Evolutionary conservation across 2,113 vertebrate genomes (phyloP).

Genomic region (cat (Felis catus)): F.catus_Fca126_mat1.0 CM031424.1:20461501-20462000

Average conservation of each 20-base stretch:
- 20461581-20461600: constrained; percentile 34
- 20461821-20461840: constrained; percentile 75
- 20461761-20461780: constrained; percentile 84
- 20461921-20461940: constrained; percentile 35
- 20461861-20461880: constrained; percentile 77
- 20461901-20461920: constrained; percentile 72
- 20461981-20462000: neutral
- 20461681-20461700: constrained; percentile 81
- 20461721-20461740: constrained; percentile 84
- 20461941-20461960: neutral
- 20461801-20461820: constrained; percentile 80
- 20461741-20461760: constrained; percentile 83
- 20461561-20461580: constrained; percentile 65
- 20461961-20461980: neutral
- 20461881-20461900: constrained; percentile 78
- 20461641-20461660: constrained; percentile 68
- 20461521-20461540: constrained; percentile 32
- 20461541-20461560: constrained; percentile 51
- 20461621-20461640: constrained; percentile 74
- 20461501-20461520: constrained; percentile 57
- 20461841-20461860: constrained; percentile 73
- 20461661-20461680: constrained; percentile 84
- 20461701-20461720: constrained; percentile 87
- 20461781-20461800: constrained; percentile 82
- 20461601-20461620: constrained; percentile 66